Evolutionary conservation across 2,113 vertebrate species (phyloP).

Genomic region (Sardina pilchardus): DNA sequence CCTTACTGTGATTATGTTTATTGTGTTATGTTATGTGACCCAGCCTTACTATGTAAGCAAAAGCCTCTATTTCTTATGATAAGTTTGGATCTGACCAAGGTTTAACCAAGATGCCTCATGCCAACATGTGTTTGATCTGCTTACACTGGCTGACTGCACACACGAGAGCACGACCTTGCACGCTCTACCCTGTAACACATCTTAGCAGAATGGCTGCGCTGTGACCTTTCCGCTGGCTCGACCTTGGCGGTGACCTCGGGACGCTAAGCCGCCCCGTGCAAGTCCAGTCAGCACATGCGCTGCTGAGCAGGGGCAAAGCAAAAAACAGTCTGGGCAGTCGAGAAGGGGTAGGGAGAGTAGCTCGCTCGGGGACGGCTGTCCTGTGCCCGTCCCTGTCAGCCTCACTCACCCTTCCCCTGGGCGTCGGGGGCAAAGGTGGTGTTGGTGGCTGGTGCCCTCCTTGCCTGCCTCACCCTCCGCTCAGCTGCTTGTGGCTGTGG

Average conservation of each 20-base stretch:
- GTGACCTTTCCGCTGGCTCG: slow-evolving; percentile 72
- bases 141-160: neutral
- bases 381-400: slow-evolving; percentile 52
- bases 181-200: neutral
- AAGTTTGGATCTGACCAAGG: neutral
- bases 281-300: slow-evolving; percentile 73
- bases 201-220: slow-evolving; percentile 48
- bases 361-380: slow-evolving; percentile 68
- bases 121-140: slow-evolving; percentile 6
- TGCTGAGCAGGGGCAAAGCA: slow-evolving; percentile 69
- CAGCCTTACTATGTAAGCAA: neutral
- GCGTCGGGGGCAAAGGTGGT: slow-evolving; percentile 15
- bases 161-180: neutral
- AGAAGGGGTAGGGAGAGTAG: slow-evolving; percentile 26
- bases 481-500: slow-evolving; percentile 39
- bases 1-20: neutral
- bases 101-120: neutral
- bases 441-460: slow-evolving; percentile 47
- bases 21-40: neutral
- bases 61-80: neutral
- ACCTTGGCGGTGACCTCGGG: slow-evolving; percentile 73
- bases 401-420: slow-evolving; percentile 21
- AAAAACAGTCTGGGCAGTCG: slow-evolving; percentile 42
- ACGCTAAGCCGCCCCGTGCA: slow-evolving; percentile 68
- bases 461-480: slow-evolving; percentile 31